Percentiles rank a stretch among this genome's conserved stretches.
Conservation (phyloP, 2,888 invertebrate genomes). For the Pollenia angustigena region DNA sequence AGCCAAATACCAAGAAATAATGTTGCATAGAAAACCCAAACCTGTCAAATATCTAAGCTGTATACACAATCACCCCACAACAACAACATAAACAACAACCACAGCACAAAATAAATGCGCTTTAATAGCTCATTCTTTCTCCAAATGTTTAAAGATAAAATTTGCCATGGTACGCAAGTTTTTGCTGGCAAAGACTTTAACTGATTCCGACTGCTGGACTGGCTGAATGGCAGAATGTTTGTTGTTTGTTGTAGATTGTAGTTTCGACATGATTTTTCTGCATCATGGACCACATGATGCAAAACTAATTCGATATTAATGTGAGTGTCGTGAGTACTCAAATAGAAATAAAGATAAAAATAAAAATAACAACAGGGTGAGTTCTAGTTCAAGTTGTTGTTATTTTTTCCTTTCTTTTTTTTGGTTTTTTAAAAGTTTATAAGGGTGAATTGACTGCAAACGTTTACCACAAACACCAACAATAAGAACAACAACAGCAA, state of each 20-base stretch:
- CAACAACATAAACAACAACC: conserved; percentile 2
- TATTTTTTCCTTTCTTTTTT: conserved; percentile 25
- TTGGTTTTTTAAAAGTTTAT: conserved; percentile 23
- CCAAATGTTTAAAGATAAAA: conserved; percentile 25
- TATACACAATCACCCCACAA: conserved; percentile 14
- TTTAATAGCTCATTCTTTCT: conserved; percentile 40
- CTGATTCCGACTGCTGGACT: not conserved
- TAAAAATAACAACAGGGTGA: conserved; percentile 45
- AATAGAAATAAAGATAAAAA: conserved; percentile 70
- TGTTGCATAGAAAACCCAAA: conserved; percentile 55
- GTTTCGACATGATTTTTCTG: conserved; percentile 83
- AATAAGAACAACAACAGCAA: conserved; percentile 14
- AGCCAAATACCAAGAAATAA: conserved; percentile 55
- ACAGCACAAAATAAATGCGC: not conserved
- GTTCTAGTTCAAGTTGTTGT: not conserved
- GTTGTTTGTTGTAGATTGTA: conserved; percentile 54
- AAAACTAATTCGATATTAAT: conserved; percentile 85
- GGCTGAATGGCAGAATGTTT: not conserved
- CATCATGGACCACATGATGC: conserved; percentile 85
- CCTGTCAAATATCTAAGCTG: conserved; percentile 65
- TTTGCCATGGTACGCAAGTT: conserved; percentile 45
- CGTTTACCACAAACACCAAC: conserved; percentile 41
- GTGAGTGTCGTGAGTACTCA: conserved; percentile 78
- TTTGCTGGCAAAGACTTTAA: not conserved
- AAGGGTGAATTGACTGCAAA: conserved; percentile 64